Conservation (phyloP, 2,888 invertebrate genomes). For the Xanthostigma xanthostigma region DNA sequence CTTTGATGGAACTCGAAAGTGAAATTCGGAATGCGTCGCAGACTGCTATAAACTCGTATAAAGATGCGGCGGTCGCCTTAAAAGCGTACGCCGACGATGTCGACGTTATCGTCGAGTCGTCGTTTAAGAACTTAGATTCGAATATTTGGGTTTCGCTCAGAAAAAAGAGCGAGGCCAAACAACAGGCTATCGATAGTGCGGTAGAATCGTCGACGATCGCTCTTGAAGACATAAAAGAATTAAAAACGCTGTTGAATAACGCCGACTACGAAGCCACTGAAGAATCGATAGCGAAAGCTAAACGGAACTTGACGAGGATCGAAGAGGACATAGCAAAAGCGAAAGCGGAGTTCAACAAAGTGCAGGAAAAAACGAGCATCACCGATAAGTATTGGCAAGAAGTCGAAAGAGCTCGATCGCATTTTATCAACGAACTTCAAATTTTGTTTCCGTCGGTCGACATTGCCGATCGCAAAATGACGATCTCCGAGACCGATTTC, state of each 20-base stretch:
- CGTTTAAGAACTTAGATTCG: constrained; percentile 42
- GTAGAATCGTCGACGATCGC: background rate
- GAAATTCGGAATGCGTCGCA: constrained; percentile 38
- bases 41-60: constrained; percentile 51
- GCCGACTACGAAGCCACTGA: constrained; percentile 26
- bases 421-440: constrained; percentile 47
- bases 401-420: constrained; percentile 45
- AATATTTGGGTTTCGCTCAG: constrained; percentile 40
- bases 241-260: constrained; percentile 29
- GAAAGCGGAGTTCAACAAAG: constrained; percentile 40
- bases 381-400: constrained; percentile 73
- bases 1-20: constrained; percentile 38
- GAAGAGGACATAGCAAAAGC: constrained; percentile 42
- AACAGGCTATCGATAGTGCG: background rate
- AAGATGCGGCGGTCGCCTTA: constrained; percentile 42
- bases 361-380: constrained; percentile 40
- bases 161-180: constrained; percentile 34
- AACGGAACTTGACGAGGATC: constrained; percentile 37
- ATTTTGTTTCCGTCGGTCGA: constrained; percentile 59
- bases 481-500: constrained; percentile 47
- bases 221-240: constrained; percentile 25
- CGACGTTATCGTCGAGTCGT: constrained; percentile 41
- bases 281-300: constrained; percentile 33
- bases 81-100: constrained; percentile 39
- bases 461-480: constrained; percentile 45